Base-by-base conservation (phyloP, 2,888 invertebrate species). In the Tipula helvola region DNA sequence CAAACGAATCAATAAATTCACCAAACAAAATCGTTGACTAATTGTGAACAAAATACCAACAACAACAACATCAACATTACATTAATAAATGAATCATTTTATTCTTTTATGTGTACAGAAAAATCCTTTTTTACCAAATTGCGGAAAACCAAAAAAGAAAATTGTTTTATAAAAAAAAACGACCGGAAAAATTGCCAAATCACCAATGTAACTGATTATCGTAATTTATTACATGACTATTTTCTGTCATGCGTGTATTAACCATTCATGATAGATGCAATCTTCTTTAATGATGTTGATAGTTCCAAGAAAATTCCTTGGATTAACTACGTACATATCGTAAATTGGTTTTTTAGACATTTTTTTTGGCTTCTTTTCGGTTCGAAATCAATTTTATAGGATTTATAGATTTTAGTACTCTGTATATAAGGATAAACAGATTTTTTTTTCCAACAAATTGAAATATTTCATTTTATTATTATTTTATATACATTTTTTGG, bases 151-250 rank as follows among this genome's bases (percentile, higher is more conserved):
- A 71, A 71, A 71, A 71, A 57, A 57, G 8, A 71, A 71, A 71
- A 71, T 7, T 10, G 28, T 71, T 52, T 44, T 57, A 5, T 39
- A 16, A 57, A 71, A 52, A 71, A 71, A 71, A 28, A 71, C 71
- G 71, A 71, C 71, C 71, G 71, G 71, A 71, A 71, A 52, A 71
- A 71, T 71, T 71, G 71, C 71, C 71, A 71, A 71, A 71, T 71
- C 71, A 71, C 71, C 71, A 71, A 71, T 71, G 71, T 71, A 71
- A 71, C 71, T 71, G 71, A 71, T 71, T 71, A 71, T 71, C 71
- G 71, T 71, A 71, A 71, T 71, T 71, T 71, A 71, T 71, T 71
- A 71, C 71, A 71, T 71, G 71, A 71, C 71, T 71, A 71, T 71
- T 71, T 71, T 71, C 71, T 71, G 71, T 71, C 71, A 71, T 71